Conservation (phyloP, 2,113 vertebrate genomes). For the Chinchilla lanigera region DNA sequence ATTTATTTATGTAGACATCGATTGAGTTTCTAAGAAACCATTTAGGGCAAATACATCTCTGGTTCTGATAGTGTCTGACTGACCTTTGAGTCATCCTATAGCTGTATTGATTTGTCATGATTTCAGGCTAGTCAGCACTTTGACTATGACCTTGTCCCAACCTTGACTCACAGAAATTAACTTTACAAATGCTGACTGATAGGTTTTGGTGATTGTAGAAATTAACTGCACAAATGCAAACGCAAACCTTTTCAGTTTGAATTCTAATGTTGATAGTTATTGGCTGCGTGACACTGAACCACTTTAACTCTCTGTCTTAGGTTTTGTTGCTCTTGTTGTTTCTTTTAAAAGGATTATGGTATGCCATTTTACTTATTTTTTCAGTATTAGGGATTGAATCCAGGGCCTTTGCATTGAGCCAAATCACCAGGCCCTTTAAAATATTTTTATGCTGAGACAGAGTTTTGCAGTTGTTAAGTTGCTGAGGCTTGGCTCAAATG, state of each 20-base stretch:
- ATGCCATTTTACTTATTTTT: background rate
- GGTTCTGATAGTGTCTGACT: background rate
- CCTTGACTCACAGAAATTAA: background rate
- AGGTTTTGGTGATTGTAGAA: background rate
- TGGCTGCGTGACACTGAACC: background rate
- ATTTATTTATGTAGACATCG: background rate
- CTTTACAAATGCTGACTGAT: background rate
- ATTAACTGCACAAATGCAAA: background rate
- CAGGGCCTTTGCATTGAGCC: background rate
- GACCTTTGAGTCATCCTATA: background rate
- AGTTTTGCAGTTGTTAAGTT: background rate
- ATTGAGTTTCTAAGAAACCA: background rate
- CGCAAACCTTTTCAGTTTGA: background rate
- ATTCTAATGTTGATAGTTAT: slow-evolving; percentile 3
- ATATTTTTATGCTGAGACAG: background rate
- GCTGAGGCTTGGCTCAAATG: background rate
- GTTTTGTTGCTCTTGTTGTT: background rate
- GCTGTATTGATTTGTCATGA: background rate
- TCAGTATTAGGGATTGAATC: background rate
- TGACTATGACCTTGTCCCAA: background rate
- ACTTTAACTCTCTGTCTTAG: background rate
- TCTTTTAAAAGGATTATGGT: background rate
- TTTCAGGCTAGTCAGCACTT: background rate
- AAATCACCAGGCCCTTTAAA: background rate
- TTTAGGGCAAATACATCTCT: background rate